Conservation (phyloP, 1,140 invertebrate genomes). For the Drosophila neocordata region DNA sequence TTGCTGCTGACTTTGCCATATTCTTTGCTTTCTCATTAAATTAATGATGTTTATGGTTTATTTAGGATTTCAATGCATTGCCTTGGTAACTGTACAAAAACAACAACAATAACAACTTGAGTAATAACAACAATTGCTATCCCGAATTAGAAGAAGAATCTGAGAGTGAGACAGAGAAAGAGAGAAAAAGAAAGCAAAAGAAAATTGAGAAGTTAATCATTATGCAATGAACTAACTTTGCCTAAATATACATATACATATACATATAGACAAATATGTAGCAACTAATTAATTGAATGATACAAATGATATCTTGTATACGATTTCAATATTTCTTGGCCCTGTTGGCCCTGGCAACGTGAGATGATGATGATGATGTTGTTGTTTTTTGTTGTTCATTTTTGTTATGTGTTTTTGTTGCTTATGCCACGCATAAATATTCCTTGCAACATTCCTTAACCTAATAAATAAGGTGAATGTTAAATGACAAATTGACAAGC, state of each 20-base stretch:
- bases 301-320: conserved; percentile 1
- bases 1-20: neutral
- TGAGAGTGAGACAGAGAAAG: no score
- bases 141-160: neutral
- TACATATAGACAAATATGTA: neutral
- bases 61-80: conserved; percentile 9
- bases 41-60: conserved; percentile 9
- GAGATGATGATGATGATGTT: neutral
- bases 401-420: neutral
- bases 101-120: neutral
- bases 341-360: neutral
- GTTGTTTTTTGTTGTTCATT: neutral
- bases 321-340: neutral
- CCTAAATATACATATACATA: neutral
- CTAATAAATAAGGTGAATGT: conserved; percentile 54
- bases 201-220: conserved; percentile 9
- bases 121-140: no score
- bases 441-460: conserved; percentile 13
- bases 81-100: neutral
- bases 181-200: neutral
- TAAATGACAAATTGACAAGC: conserved; percentile 31
- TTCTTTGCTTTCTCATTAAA: conserved; percentile 3
- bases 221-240: neutral
- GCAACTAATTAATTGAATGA: conserved; percentile 1
- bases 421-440: neutral